A percentile compares a stretch with the other conserved stretches of the same genome.
These are phyloP conservation scores for Eulemur albifrons DNA, from an alignment of 2,797 vertebrate genomes.

Conservation along the genomic window DNA sequence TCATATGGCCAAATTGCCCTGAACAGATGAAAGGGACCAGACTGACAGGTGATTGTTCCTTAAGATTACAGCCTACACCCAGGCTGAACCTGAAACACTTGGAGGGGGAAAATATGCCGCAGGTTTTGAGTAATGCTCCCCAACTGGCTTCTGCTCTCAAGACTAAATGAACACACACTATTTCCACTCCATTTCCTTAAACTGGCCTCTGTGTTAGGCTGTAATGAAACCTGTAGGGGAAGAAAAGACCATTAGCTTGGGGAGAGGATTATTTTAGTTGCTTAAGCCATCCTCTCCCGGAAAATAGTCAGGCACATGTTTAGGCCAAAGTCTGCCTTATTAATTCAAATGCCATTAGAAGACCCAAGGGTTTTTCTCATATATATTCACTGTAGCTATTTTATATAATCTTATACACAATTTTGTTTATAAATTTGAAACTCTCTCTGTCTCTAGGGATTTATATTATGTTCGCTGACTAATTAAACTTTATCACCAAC, in stretches of 20 bases:
- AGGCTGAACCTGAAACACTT: slow-evolving; percentile 30
- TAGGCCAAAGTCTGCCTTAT: background rate
- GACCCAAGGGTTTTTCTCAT: background rate
- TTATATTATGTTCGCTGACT: background rate
- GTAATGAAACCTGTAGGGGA: slow-evolving; percentile 56
- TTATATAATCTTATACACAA: background rate
- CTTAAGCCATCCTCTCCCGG: background rate
- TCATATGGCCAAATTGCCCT: background rate
- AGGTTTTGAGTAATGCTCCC: slow-evolving; percentile 49
- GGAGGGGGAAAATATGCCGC: background rate
- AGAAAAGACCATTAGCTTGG: slow-evolving; percentile 32
- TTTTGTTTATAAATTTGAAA: background rate
- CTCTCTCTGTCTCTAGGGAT: background rate
- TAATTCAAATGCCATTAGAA: slow-evolving; percentile 36
- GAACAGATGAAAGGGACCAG: slow-evolving; percentile 12
- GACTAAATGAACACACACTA: slow-evolving; percentile 51
- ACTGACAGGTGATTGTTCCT: background rate
- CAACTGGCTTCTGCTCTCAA: slow-evolving; percentile 41
- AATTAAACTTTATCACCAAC: background rate
- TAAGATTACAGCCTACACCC: slow-evolving; percentile 17
- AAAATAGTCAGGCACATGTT: slow-evolving; percentile 15
- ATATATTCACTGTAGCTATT: slow-evolving; percentile 25
- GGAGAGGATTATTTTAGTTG: slow-evolving; percentile 54
- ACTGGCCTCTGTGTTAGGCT: background rate
- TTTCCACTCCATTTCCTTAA: slow-evolving; percentile 66